Base-by-base conservation (phyloP, 2,888 invertebrate genomes). In the Agrotis segetum region DNA sequence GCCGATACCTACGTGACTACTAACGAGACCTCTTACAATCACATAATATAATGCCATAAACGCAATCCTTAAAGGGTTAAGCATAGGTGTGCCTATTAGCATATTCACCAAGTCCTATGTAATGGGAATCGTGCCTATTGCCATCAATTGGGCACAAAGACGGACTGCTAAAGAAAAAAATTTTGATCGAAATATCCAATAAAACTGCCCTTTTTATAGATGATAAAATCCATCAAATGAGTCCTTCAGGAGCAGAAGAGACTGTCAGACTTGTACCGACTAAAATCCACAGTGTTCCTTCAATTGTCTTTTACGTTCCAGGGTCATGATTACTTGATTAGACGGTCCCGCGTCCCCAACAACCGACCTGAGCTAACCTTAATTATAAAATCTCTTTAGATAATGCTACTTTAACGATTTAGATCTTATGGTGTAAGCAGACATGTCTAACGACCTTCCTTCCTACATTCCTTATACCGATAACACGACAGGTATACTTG, bases 351-450 rank as follows among this genome's bases (percentile, higher is more conserved):
- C 40, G 7, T 5, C 40, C 40, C 40, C 11, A 40, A 11, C 40
- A 40, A 40, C n/a, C n/a, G n/a, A n/a, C 40, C 40, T 40, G 40
- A 40, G 1, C 9, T 40, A 40, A 66, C 24, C 62, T 13, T 55
- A 70, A 67, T 49, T 74, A 65, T 72, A 29, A 67, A 71, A 67
- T 71, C 53, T 53, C 49, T 67, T 56, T 17, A 16, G 3, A 46
- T 60, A 61, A 63, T 60, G 17, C 40, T 21, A 13, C 29, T 66
- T 70, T 68, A 72, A 79, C 71, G 83, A 71, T 5, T 53, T 56
- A 72, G 66, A 61, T 82, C 61, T 82, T 72, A 46, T 58, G 49
- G 47, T 24, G 70, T 60, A 67, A 46, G 59, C 64, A 63, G 46
- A 29, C 11, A 50, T 17, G 34, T 34, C 55, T 52, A 29, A 52